Conservation (phyloP, 2,888 invertebrate species). For the Lasioglossum morio region DNA sequence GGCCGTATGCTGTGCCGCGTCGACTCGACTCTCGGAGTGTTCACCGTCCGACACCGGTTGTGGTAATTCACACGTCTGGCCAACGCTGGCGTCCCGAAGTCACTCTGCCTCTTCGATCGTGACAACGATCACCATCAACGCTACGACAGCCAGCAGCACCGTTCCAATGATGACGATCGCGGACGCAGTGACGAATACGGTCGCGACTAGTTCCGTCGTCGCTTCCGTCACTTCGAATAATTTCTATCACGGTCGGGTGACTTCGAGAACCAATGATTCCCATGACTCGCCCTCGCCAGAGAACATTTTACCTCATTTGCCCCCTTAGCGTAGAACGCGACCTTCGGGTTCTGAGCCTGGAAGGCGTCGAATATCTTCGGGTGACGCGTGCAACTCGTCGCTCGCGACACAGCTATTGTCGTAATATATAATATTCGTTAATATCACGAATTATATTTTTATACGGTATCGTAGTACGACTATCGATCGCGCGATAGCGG, state of each 20-base stretch:
- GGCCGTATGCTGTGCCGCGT: slow-evolving; percentile 53
- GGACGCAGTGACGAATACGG: slow-evolving; percentile 58
- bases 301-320: slow-evolving; percentile 81
- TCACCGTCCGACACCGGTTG: slow-evolving; percentile 59
- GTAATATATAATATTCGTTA: slow-evolving; percentile 79
- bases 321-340: slow-evolving; percentile 80
- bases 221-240: slow-evolving; percentile 54
- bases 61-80: slow-evolving; percentile 57
- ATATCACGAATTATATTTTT: slow-evolving; percentile 83
- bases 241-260: slow-evolving; percentile 65
- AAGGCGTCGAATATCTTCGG: slow-evolving; percentile 61
- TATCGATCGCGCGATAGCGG: slow-evolving; percentile 49
- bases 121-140: slow-evolving; percentile 67
- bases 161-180: slow-evolving; percentile 50
- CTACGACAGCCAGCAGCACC: slow-evolving; percentile 62
- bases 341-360: slow-evolving; percentile 60
- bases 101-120: slow-evolving; percentile 69
- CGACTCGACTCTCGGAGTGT: slow-evolving; percentile 63
- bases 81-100: slow-evolving; percentile 58
- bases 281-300: slow-evolving; percentile 79
- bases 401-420: slow-evolving; percentile 63
- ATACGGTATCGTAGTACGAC: slow-evolving; percentile 77
- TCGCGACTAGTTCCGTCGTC: slow-evolving; percentile 62
- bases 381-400: slow-evolving; percentile 54
- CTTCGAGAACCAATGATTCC: slow-evolving; percentile 71